Base-by-base conservation (phyloP, 2,113 vertebrate species). In the Erinaceus europaeus region DNA sequence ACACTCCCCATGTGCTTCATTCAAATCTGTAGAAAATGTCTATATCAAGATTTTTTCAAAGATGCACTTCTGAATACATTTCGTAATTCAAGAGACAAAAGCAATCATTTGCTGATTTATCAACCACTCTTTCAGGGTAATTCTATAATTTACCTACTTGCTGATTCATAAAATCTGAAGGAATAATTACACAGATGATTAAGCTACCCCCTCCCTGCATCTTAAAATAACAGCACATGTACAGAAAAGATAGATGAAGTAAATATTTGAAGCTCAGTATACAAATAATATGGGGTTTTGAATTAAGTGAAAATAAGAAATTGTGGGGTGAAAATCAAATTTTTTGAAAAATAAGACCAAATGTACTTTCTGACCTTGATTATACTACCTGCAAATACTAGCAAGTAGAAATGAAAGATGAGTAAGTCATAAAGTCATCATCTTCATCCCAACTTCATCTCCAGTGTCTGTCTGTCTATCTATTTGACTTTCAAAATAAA, bases 401-500 rank as follows among this genome's bases (percentile, higher is more conserved):
- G 4, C 11, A 65, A 52, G 15, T 46, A 36, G 48, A 75, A 48
- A n/a, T 40, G 44, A 68, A 76, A 81, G 10, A 55, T 50, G 20
- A 78, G 40, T 50, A 44, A 50, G 75, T 82, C 5, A 4, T 11
- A 29, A 15, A 8, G 14, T n/a, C 53, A 55, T 29, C 1, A 55
- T 40, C 20, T 13, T 52, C 42, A 53, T 57, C 71, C 18, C 20
- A 64, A 42, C 17, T 92, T 94, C 29, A 73, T 84, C 90, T 95
- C 93, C 81, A 93, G 65, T 91, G 80, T 95, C 89, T 90, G 86
- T 94, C 77, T 95, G 50, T 92, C 93, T 95, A 40, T 93, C 57
- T 79, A 83, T 94, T 95, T 93, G 79, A 65, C 69, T 96, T 95
- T 95, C 86, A 93, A 96, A 93, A 90, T 89, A 87, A 97, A 96